Conservation (phyloP, 2,888 invertebrate species). For the Pterobdella sp. region DNA sequence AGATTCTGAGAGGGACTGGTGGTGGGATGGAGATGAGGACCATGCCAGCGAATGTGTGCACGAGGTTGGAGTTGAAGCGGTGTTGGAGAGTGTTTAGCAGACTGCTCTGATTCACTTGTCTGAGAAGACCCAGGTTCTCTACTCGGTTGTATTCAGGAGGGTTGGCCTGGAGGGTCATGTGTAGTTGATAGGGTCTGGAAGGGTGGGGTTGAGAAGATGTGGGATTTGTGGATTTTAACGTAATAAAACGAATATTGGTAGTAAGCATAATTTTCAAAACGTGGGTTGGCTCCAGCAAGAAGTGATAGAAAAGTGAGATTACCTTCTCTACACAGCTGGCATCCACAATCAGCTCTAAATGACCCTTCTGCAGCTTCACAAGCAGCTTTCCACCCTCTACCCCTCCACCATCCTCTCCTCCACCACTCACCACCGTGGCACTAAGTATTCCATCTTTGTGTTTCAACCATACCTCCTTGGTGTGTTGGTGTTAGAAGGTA, state of each 20-base stretch:
- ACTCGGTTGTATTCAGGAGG: constrained; percentile 26
- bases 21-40: constrained; percentile 26
- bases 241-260: not conserved
- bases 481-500: too few relatives aligned
- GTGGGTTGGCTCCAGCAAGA: not conserved
- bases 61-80: constrained; percentile 27
- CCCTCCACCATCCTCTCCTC: not conserved
- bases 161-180: constrained; percentile 26
- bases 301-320: not conserved
- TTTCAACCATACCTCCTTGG: constrained; percentile 25
- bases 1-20: constrained; percentile 12
- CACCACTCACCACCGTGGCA: too few relatives aligned
- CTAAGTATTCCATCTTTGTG: constrained; percentile 27
- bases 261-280: not conserved
- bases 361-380: constrained; percentile 17
- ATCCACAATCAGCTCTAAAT: constrained; percentile 25
- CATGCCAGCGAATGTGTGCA: constrained; percentile 28
- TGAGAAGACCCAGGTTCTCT: constrained; percentile 26
- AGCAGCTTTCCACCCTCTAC: constrained; percentile 11
- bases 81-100: constrained; percentile 27
- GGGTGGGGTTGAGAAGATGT: not conserved
- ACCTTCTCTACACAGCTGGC: constrained; percentile 24
- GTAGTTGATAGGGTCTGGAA: not conserved
- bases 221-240: not conserved
- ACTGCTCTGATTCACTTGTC: constrained; percentile 27